These are phyloP conservation scores for Peromyscus aztecus DNA, from an alignment of 2,797 vertebrate genomes.

Conservation along the genomic window DNA sequence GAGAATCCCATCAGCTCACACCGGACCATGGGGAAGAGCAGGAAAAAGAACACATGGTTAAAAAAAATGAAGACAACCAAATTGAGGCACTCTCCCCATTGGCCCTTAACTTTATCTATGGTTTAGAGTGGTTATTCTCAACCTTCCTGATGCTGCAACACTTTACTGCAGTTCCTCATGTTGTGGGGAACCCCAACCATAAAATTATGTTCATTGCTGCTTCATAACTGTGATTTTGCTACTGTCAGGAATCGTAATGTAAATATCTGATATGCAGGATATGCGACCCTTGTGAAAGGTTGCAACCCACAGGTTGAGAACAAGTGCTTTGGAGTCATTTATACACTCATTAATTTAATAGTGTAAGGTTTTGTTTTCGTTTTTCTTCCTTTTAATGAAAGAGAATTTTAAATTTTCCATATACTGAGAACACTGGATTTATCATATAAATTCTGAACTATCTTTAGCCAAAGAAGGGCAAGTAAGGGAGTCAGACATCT, in stretches of 20 bases:
- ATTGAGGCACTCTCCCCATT: not conserved
- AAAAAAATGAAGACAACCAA: too few species aligned
- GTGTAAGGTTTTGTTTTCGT: accelerated
- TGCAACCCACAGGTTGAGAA: not conserved
- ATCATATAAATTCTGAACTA: not conserved
- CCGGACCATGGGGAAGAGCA: accelerated
- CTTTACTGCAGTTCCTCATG: not conserved
- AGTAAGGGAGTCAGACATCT: not conserved
- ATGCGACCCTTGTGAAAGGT: not conserved
- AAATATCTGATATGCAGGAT: not conserved
- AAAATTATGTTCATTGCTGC: not conserved
- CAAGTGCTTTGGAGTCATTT: not conserved
- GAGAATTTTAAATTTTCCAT: not conserved
- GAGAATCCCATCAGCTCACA: not conserved
- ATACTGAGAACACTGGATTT: not conserved
- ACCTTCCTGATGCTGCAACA: not conserved
- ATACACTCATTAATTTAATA: not conserved
- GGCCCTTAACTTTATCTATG: not conserved
- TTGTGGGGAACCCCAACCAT: not conserved
- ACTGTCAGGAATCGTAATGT: not conserved
- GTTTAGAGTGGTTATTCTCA: not conserved
- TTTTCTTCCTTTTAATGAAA: not conserved
- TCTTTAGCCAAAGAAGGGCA: accelerated
- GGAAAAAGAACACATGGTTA: not conserved
- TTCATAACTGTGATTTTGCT: not conserved